Base-by-base conservation (phyloP, 2,797 vertebrate species). In the Todus mexicanus region DNA sequence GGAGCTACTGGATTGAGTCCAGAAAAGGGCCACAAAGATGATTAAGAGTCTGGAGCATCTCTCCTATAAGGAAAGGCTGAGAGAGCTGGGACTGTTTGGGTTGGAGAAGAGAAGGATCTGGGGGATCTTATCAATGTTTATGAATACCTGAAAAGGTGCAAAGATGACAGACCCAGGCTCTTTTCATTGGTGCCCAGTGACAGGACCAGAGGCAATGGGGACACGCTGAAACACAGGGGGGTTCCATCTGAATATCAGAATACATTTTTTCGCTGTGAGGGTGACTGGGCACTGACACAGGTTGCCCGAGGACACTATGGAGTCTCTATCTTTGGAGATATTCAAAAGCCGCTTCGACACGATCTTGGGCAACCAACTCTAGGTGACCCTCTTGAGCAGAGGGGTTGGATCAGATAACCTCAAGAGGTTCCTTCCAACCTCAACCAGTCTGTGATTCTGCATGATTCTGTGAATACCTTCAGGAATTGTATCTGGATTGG, bases 271-370 rank as follows among this genome's bases (percentile, higher is more conserved):
- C n/a, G n/a, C n/a, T n/a, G 40, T 42, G 40, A 42, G 40, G 12
- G 16, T 42, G 40, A 42, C 16, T 12, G 40, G 16, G 38, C n/a
- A 63, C 27, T 51, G 48, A 2, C 33, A 61, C 38, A 40, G 18
- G 18, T 25, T 68, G 25, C 2, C 23, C 29, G 15, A 35, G 5
- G 11, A 48, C 7, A 19, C 2, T 40, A 27, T 31, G 33, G 64
- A 56, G 19, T 47, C 33, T 66, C 27, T 22, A 1, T 54, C 15
- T 45, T 15, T 33, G 20, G 31, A 88, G 33, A 35, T 60, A 57
- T 0, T 29, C 13, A 42, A 31, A 73, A 84, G 23, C 23, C 0
- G 0, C 4, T 22, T 43, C 19, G 35, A 9, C 9, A 3, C 4
- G 6, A 29, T 25, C 18, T 23, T n/a, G 38, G 37, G 22, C 38